phyloP scores from a whole-genome alignment of 2,797 vertebrate species.

The Erpetoichthys calabaricus region DNA sequence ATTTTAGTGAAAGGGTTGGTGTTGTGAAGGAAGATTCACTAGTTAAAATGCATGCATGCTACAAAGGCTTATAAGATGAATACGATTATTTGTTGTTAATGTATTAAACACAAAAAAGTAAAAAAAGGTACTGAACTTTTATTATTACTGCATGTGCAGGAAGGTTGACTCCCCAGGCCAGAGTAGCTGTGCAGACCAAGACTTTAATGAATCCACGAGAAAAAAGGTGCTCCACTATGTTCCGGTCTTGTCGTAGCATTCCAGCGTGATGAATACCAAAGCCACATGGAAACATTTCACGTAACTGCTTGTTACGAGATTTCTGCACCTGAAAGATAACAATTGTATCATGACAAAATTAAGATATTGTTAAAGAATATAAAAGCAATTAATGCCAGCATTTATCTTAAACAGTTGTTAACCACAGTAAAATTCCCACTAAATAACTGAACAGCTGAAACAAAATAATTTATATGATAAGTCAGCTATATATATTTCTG shows the following conservation, averaged over 20 bases:
- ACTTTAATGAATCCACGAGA: conserved; percentile 84
- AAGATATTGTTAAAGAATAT: background rate
- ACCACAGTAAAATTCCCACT: too few species aligned
- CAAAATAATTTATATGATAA: too few species aligned
- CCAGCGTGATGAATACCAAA: conserved; percentile 96
- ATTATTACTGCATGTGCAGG: conserved; percentile 95
- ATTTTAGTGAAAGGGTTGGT: too few species aligned
- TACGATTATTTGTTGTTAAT: too few species aligned
- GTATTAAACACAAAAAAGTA: too few species aligned
- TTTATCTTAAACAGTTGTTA: too few species aligned
- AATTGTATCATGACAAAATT: background rate
- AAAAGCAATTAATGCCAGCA: conserved; percentile 5
- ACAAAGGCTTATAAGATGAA: too few species aligned
- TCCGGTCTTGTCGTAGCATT: conserved; percentile 87
- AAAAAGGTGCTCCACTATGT: conserved; percentile 85
- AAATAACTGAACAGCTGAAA: too few species aligned
- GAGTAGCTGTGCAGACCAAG: conserved; percentile 83
- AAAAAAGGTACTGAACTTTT: conserved; percentile 56
- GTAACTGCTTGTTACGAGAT: conserved; percentile 91
- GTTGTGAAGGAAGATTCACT: too few species aligned
- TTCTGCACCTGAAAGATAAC: conserved; percentile 65
- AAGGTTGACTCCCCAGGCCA: conserved; percentile 97
- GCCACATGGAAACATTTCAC: conserved; percentile 88
- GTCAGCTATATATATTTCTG: too few species aligned
- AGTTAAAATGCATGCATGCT: too few species aligned